Percentiles rank a stretch among this genome's conserved stretches.
Evolutionary conservation across 2,888 invertebrate species (phyloP).

Genomic region (Seladonia tumulorum): DNA sequence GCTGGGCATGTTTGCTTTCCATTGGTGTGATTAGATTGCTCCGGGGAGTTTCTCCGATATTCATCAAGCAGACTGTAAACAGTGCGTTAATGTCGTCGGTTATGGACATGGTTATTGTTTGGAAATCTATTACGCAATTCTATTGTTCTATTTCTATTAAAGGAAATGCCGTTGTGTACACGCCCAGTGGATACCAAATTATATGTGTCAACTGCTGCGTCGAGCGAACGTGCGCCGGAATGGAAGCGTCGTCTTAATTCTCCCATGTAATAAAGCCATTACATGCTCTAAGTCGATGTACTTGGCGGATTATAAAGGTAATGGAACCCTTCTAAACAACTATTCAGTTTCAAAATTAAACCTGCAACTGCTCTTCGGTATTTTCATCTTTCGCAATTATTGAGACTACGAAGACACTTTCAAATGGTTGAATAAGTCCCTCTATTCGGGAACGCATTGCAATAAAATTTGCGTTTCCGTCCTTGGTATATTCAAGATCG

Average conservation of each 20-base stretch:
- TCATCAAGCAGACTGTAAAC: background rate
- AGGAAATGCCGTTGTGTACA: background rate
- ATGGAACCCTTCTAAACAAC: background rate
- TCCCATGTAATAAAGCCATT: background rate
- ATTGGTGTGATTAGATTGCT: background rate
- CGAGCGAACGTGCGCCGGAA: background rate
- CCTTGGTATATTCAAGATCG: no score
- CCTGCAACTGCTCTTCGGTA: background rate
- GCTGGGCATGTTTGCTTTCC: background rate
- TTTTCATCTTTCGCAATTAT: background rate
- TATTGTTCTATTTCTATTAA: background rate
- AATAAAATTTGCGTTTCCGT: background rate
- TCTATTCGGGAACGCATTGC: background rate
- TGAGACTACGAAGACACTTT: background rate
- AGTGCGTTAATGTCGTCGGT: background rate
- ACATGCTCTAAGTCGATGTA: background rate
- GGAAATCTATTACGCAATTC: background rate
- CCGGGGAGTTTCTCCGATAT: background rate
- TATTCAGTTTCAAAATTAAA: no score
- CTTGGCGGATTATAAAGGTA: background rate
- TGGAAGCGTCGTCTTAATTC: background rate
- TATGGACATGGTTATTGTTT: background rate
- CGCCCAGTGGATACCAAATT: background rate
- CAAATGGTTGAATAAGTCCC: background rate
- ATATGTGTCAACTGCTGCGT: background rate